Evolutionary conservation across 1,140 invertebrate genomes (phyloP).

Genomic region (Rhynchophorus ferrugineus): DNA sequence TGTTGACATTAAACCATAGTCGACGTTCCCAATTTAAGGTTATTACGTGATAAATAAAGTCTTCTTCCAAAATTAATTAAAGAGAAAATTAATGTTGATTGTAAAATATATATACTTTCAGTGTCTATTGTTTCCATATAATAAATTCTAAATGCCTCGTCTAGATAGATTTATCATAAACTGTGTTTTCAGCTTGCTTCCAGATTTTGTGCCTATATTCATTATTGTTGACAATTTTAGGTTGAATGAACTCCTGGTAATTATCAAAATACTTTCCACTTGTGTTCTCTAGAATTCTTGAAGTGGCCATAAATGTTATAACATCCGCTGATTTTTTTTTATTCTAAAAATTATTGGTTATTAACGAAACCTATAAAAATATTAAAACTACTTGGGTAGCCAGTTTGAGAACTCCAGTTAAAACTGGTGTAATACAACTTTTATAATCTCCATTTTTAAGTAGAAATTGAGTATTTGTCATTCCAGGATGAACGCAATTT

Average conservation of each 20-base stretch:
- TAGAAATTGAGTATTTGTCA: slow-evolving; percentile 23
- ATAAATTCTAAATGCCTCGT: no score
- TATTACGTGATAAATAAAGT: no score
- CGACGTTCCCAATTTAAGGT: no score
- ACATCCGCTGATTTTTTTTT: slow-evolving; percentile 14
- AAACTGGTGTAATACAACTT: slow-evolving; percentile 1
- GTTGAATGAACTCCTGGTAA: slow-evolving; percentile 18
- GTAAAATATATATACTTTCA: no score
- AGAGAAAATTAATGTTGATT: no score
- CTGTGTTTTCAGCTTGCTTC: slow-evolving; percentile 22
- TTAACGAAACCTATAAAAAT: background rate
- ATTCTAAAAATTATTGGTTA: slow-evolving; percentile 15
- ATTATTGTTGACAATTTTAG: slow-evolving; percentile 15
- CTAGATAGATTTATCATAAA: no score
- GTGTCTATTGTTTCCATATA: no score
- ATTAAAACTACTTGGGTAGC: slow-evolving; percentile 9
- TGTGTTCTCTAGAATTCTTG: slow-evolving; percentile 32
- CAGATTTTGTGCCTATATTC: slow-evolving; percentile 24
- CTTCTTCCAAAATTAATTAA: no score
- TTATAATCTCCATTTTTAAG: slow-evolving; percentile 3
- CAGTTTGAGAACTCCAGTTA: slow-evolving; percentile 7
- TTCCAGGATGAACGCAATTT: slow-evolving; percentile 48
- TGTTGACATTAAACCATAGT: no score
- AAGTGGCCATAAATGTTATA: slow-evolving; percentile 21
- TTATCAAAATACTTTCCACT: slow-evolving; percentile 41